Base-by-base conservation (phyloP, 2,888 invertebrate genomes). In the Cotesia congregata region DNA sequence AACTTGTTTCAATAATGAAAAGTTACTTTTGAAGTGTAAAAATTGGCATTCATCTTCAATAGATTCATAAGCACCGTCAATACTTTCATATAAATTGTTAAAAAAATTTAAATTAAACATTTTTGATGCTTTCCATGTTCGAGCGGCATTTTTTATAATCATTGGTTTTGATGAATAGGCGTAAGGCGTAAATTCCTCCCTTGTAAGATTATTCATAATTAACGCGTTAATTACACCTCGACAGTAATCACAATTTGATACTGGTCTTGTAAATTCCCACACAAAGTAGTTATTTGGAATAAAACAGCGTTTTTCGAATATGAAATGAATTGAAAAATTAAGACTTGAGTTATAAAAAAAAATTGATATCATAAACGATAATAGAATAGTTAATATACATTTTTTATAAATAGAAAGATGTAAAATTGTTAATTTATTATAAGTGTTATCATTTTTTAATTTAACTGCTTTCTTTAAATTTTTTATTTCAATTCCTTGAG, bases 191-290 rank as follows among this genome's bases (percentile, higher is more conserved):
- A 97, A 97, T 81, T 93, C 92, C 81, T 93, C 91, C 82, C 92
- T 91, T 4, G 94, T 93, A 82, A 94, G 86, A 90, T 96, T 95
- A 81, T 90, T 88, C 79, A 96, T 88, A 83, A 95, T 91, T 80
- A 94, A 90, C 65, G 95, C 94, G 82, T 92, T 91, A 73, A 92
- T 91, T 78, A 95, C 90, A 82, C 93, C 93, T 82, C 90, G 90
- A 90, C 97, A 97, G 90, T 95, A 95, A 83, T 91, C 91, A 87
- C 97, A 97, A 90, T 96, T 93, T 30, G 95, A 94, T 74, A 95
- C 91, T 39, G 97, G 97, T 82, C 97, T 91, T 30, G 96, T 94
- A 73, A 95, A 95, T 90, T 97, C 97, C 96, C 96, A 96, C 81
- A 96, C 90, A 78, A 97, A 91, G 88, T 95, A 95, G 91, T 96